A percentile compares a stretch with the other conserved stretches of the same genome.
Evolutionary conservation across 2,888 invertebrate species (phyloP).

Genomic region (Macrophya alboannulata): DNA sequence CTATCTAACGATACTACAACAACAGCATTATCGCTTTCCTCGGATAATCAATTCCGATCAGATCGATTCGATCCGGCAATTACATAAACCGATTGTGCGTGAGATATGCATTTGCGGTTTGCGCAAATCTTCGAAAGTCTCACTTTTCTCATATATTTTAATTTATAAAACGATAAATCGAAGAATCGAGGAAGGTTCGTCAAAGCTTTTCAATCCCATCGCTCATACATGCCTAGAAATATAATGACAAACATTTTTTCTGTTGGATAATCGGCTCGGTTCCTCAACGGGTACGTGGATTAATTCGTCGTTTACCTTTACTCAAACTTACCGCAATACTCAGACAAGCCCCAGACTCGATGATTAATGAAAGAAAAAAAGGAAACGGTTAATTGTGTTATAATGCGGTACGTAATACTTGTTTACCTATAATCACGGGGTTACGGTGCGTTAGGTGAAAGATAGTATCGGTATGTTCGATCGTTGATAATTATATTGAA

Average conservation of each 20-base stretch:
- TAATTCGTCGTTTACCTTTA: background rate
- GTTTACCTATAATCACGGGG: background rate
- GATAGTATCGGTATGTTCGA: background rate
- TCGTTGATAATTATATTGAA: background rate
- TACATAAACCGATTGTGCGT: conserved; percentile 24
- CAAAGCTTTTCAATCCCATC: background rate
- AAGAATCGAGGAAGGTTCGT: background rate
- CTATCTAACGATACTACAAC: background rate
- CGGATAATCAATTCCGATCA: conserved; percentile 33
- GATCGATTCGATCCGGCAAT: conserved; percentile 40
- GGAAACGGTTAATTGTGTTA: background rate
- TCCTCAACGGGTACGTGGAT: background rate
- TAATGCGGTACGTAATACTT: background rate
- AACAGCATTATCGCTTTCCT: conserved; percentile 18
- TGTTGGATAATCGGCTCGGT: background rate
- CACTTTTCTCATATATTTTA: background rate
- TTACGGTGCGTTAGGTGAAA: background rate
- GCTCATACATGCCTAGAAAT: background rate
- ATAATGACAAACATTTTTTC: background rate
- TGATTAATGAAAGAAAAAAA: background rate
- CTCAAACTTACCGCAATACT: conserved; percentile 11
- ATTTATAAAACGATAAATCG: no score
- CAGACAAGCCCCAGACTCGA: background rate
- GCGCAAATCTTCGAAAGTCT: background rate
- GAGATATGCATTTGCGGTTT: background rate